Evolutionary conservation across 2,797 vertebrate species (phyloP).

Genomic region (Erethizon dorsatum): DNA sequence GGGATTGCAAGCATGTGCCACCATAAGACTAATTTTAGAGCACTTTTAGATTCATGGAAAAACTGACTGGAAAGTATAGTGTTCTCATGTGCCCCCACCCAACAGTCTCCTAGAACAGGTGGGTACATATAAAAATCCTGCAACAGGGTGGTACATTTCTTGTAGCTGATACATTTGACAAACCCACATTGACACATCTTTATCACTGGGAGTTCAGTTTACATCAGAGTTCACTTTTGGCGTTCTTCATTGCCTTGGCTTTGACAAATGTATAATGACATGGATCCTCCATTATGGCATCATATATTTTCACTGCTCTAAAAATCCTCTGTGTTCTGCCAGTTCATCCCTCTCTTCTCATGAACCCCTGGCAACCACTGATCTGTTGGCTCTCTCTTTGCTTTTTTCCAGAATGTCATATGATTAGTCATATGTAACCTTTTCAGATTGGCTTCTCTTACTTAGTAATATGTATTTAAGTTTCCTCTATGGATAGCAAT

Average conservation of each 20-base stretch:
- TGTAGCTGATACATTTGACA: neutral
- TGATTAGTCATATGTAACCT: neutral
- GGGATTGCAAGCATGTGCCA: neutral
- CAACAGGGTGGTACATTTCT: neutral
- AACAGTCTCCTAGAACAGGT: no score
- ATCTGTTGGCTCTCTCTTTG: neutral
- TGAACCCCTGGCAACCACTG: neutral
- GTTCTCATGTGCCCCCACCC: rapidly evolving
- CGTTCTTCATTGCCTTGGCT: neutral
- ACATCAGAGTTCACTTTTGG: neutral
- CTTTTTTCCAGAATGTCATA: neutral
- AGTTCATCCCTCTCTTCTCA: no score
- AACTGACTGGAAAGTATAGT: neutral
- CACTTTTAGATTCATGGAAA: neutral
- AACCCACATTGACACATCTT: neutral
- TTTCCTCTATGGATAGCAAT: neutral
- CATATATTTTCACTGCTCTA: neutral
- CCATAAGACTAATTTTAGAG: neutral
- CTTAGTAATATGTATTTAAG: neutral
- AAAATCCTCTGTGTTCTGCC: neutral
- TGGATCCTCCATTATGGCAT: neutral
- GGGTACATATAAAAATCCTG: neutral
- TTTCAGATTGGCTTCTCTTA: neutral
- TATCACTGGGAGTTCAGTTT: neutral
- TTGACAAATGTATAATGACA: neutral